Evolutionary conservation across 2,113 vertebrate genomes (phyloP), one percentile per base, ranked within the genome.

Genomic region (Fukomys damarensis): DNA sequence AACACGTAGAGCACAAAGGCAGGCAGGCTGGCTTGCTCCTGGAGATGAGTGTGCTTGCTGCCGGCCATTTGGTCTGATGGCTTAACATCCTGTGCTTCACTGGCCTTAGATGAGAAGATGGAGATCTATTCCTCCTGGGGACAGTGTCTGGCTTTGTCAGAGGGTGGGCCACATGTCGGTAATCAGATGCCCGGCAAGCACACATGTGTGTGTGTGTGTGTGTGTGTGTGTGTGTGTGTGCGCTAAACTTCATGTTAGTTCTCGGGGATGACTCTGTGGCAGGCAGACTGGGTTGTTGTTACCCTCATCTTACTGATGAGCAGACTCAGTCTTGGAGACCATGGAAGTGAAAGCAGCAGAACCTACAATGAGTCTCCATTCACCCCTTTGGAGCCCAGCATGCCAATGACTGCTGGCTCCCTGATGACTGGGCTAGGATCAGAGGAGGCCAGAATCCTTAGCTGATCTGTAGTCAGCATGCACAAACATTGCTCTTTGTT

Each of bases 401-500:
- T 10, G 1, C 20, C 19, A 38, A 10, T 17, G 6, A 12, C 2
- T 0, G 17, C 46, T 43, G 7, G 54, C 11, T 38, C 14, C 32
- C 22, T 17, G 24, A 32, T 12, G 52, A 20, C 65, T 41, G 5
- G 3, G 1, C 10, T 16, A n/a, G 12, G 52, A 14, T 14, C 38
- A 30, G 59, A 14, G 8, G 14, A 1, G 0, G 4, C n/a, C 38
- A 7, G 89, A n/a, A 11, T 59, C 20, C 14, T n/a, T 17, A 3
- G 8, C 3, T 5, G 26, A 4, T 52, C 20, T 24, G 20, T 13
- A 13, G 32, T 20, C 5, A 2, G 28, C 3, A 0, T 4, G 4
- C 26, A 4, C 59, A 46, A n/a, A 8, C 76, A 58, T 12, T 19
- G 74, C 6, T 7, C n/a, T 28, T 32, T 30, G 12, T 38, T 22